Evolutionary conservation across 2,797 vertebrate species (phyloP).

Genomic region (Cossypha caffra): DNA sequence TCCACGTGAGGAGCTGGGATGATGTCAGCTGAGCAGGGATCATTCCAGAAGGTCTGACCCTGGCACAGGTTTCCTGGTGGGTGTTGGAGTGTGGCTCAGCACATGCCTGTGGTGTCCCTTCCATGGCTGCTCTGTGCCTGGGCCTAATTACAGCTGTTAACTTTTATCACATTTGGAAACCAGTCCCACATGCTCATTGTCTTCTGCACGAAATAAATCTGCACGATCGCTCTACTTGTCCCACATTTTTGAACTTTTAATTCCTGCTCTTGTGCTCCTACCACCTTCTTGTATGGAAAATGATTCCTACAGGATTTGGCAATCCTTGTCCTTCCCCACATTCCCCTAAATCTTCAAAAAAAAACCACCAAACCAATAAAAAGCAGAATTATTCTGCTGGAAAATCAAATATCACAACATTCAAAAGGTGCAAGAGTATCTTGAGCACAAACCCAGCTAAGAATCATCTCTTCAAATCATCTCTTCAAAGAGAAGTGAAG

Average conservation of each 20-base stretch:
- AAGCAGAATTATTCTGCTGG: too few relatives aligned
- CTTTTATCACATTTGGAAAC: slow-evolving; percentile 32
- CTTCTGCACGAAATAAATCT: neutral
- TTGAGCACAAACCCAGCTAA: neutral
- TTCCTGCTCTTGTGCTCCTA: neutral
- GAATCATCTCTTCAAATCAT: neutral
- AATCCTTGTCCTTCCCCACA: neutral
- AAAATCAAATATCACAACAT: neutral
- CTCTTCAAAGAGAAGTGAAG: neutral
- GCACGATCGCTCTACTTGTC: neutral
- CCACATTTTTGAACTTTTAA: neutral
- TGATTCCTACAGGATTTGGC: neutral
- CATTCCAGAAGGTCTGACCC: neutral
- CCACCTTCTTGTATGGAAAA: neutral
- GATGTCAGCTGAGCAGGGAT: neutral
- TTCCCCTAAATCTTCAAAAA: neutral
- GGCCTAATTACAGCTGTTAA: neutral
- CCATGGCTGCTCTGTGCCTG: slow-evolving; percentile 9
- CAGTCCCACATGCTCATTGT: neutral
- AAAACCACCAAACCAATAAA: too few relatives aligned
- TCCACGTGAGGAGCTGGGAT: neutral
- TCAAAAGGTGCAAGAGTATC: neutral
- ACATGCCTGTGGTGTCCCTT: neutral
- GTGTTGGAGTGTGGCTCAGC: neutral
- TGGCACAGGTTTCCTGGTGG: neutral